Conservation (phyloP, 2,113 vertebrate genomes). For the Rhynchopsitta pachyrhyncha region DNA sequence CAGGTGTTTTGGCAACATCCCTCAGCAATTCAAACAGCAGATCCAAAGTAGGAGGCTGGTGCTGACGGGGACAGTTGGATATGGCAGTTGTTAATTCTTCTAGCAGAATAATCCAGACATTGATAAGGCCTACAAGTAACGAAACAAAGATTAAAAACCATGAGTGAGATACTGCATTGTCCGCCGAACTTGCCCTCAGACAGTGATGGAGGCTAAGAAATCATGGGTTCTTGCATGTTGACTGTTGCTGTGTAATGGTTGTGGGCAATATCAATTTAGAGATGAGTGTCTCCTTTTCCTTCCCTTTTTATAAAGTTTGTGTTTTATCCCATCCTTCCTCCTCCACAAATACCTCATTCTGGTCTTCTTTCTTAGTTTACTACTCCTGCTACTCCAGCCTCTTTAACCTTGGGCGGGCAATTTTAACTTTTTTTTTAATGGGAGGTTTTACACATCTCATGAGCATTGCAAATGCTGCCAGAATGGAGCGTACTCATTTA, state of each 20-base stretch:
- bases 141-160: background rate
- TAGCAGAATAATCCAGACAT: constrained; percentile 93
- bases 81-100: constrained; percentile 95
- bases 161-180: background rate
- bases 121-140: constrained; percentile 87
- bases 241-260: background rate
- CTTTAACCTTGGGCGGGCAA: background rate
- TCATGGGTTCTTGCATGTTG: background rate
- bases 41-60: constrained; percentile 94
- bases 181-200: background rate
- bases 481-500: background rate
- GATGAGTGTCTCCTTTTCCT: background rate
- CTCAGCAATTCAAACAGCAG: constrained; percentile 91
- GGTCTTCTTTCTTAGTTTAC: background rate
- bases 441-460: background rate
- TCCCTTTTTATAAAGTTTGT: background rate
- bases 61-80: constrained; percentile 94
- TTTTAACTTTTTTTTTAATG: background rate
- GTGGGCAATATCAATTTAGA: background rate
- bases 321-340: background rate
- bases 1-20: constrained; percentile 86
- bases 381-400: background rate
- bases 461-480: background rate
- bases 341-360: background rate
- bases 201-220: background rate